Evolutionary conservation across 1,140 invertebrate species (phyloP).

Genomic region (Trissolcus basalis): DNA sequence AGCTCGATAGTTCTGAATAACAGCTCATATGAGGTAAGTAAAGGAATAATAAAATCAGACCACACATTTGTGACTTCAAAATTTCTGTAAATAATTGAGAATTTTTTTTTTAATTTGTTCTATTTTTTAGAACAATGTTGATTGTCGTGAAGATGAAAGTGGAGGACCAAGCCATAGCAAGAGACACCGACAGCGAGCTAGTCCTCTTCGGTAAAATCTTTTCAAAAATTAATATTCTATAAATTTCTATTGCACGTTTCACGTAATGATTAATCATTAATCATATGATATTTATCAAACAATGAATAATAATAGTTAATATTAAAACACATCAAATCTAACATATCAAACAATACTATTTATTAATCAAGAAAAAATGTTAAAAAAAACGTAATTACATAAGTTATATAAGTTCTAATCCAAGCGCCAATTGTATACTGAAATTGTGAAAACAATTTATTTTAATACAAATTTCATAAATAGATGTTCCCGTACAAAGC

Average conservation of each 20-base stretch:
- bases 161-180: conserved; percentile 78
- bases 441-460: conserved; percentile 26
- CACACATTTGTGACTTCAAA: too few species aligned
- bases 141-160: conserved; percentile 76
- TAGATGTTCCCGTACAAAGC: conserved; percentile 70
- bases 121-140: conserved; percentile 56
- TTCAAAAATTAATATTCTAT: too few species aligned
- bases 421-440: too few species aligned
- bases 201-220: conserved; percentile 75
- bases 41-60: background rate
- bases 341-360: too few species aligned
- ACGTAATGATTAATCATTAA: too few species aligned
- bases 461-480: conserved; percentile 60
- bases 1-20: conserved; percentile 69
- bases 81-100: too few species aligned
- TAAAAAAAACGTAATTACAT: too few species aligned
- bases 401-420: conserved; percentile 9
- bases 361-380: too few species aligned
- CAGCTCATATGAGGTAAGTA: conserved; percentile 71
- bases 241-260: too few species aligned
- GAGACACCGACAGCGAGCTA: conserved; percentile 77
- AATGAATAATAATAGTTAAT: too few species aligned
- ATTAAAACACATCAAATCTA: too few species aligned
- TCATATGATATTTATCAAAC: too few species aligned
- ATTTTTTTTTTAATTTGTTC: background rate